phyloP scores from a whole-genome alignment of 2,888 invertebrate species.

The Lobophora halterata region DNA sequence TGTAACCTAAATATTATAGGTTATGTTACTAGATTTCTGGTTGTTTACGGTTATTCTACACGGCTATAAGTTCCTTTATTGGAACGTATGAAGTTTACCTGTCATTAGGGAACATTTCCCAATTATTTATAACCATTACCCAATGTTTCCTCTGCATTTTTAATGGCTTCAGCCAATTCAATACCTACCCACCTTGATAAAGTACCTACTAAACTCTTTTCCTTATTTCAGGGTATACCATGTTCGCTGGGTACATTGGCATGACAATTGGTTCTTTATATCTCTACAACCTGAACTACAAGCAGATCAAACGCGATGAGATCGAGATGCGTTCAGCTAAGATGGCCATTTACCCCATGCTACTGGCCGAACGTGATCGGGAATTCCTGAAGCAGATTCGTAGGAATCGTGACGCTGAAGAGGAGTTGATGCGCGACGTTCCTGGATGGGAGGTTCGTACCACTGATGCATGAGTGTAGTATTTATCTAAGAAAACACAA shows the following conservation, averaged over 20 bases:
- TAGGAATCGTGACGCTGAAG: conserved; percentile 91
- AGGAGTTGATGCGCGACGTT: conserved; percentile 92
- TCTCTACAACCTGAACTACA: conserved; percentile 79
- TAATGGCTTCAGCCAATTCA: too few relatives aligned
- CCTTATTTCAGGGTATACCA: conserved; percentile 76
- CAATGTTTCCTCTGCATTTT: too few relatives aligned
- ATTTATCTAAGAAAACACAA: too few relatives aligned
- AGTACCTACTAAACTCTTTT: background rate
- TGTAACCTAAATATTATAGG: conserved; percentile 57
- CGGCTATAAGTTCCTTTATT: too few relatives aligned
- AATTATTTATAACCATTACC: too few relatives aligned
- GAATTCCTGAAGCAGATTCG: conserved; percentile 90
- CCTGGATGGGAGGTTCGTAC: conserved; percentile 95
- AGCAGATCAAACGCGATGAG: conserved; percentile 74
- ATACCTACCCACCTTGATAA: too few relatives aligned
- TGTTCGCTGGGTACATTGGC: conserved; percentile 82
- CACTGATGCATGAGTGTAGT: too few relatives aligned
- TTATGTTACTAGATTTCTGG: conserved; percentile 40
- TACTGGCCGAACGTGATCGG: conserved; percentile 92
- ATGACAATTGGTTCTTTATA: conserved; percentile 80
- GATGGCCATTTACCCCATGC: conserved; percentile 87
- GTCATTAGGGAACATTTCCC: too few relatives aligned
- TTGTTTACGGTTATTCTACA: conserved; percentile 9
- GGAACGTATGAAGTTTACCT: too few relatives aligned
- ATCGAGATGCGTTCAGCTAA: conserved; percentile 89